Evolutionary conservation across 2,888 invertebrate genomes (phyloP).

Genomic region (Argynnis bischoffii): DNA sequence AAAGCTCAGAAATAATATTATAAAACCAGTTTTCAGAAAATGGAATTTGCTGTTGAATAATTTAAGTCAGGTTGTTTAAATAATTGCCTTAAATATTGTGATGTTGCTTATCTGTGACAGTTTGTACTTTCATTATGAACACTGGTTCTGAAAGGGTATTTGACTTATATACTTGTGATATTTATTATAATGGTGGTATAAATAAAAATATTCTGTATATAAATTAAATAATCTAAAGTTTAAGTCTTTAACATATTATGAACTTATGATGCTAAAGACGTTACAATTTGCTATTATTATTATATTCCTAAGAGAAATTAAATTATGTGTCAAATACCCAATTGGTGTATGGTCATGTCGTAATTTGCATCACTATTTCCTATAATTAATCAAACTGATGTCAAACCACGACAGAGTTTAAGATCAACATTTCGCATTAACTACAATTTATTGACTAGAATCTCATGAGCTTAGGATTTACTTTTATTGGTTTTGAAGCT

Average conservation of each 20-base stretch:
- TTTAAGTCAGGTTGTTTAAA: constrained; percentile 7
- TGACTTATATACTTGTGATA: constrained; percentile 13
- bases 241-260: too few species aligned
- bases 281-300: constrained; percentile 13
- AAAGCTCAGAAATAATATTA: constrained; percentile 14
- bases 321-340: constrained; percentile 27
- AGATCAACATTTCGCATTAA: constrained; percentile 81
- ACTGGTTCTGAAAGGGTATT: constrained; percentile 45
- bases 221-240: not conserved
- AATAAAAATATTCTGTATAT: constrained; percentile 2
- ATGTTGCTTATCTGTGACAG: constrained; percentile 44
- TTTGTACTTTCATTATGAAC: constrained; percentile 66
- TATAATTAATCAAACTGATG: constrained; percentile 58
- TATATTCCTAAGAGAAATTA: constrained; percentile 4
- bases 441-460: constrained; percentile 82
- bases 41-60: constrained; percentile 5
- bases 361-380: constrained; percentile 63
- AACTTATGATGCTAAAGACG: not conserved
- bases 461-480: constrained; percentile 82
- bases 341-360: constrained; percentile 54
- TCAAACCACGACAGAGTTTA: constrained; percentile 76
- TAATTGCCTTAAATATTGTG: constrained; percentile 37
- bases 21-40: not conserved
- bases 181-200: constrained; percentile 13
- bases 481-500: constrained; percentile 97